Percentiles rank a stretch among this genome's conserved stretches.
Evolutionary conservation across 1,140 invertebrate genomes (phyloP).

Genomic region (Triops cancriformis): DNA sequence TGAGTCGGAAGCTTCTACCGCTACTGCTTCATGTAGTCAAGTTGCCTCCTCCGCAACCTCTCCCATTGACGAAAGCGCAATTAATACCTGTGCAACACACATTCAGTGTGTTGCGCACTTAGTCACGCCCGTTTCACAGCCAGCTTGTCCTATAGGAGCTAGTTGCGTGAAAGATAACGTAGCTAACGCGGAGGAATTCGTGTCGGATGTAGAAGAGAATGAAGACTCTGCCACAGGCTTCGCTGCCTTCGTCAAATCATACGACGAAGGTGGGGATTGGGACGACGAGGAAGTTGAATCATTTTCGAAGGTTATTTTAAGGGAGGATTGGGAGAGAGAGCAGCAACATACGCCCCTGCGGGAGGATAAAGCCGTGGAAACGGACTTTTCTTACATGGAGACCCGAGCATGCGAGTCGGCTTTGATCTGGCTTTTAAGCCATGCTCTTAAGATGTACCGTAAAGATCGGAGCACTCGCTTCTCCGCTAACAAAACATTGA

Average conservation of each 20-base stretch:
- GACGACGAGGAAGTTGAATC: background rate
- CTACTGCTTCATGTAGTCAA: no score
- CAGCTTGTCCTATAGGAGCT: background rate
- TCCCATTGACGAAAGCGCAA: no score
- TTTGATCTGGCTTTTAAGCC: background rate
- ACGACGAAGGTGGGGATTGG: no score
- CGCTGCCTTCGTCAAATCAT: no score
- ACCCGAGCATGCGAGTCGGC: background rate
- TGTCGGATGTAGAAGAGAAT: background rate
- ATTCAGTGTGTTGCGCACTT: no score
- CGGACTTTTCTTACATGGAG: background rate
- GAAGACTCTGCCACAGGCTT: no score
- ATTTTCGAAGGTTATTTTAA: background rate
- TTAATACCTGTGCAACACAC: no score
- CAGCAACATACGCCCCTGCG: background rate
- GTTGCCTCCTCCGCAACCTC: no score
- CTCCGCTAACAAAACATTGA: background rate
- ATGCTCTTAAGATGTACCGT: background rate
- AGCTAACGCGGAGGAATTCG: background rate
- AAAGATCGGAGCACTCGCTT: background rate
- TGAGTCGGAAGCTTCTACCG: no score
- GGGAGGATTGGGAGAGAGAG: background rate
- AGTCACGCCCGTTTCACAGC: no score
- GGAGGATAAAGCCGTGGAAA: background rate
- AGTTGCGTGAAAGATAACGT: background rate